These are phyloP conservation scores for Trochalopteron elliotii DNA, from an alignment of 2,113 vertebrate genomes.

Conservation along the genomic window DNA sequence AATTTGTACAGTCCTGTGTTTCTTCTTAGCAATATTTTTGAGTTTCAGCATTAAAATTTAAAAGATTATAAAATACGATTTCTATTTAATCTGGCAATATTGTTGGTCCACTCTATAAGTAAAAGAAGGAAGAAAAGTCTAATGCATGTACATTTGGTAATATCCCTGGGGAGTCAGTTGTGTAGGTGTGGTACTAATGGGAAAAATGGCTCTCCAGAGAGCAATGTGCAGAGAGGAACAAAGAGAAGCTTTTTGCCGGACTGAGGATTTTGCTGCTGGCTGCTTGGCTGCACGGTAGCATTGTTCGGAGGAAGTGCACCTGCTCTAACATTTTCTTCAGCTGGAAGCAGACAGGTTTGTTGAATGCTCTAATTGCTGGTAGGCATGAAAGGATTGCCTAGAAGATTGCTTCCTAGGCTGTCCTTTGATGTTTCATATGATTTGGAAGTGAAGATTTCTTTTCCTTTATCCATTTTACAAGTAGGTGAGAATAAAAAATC, in stretches of 20 bases:
- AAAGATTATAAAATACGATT: not conserved
- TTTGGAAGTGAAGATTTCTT: conserved; percentile 25
- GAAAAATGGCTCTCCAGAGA: not conserved
- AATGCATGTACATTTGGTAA: not conserved
- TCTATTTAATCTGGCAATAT: not conserved
- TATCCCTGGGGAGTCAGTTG: not conserved
- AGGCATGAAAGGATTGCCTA: conserved; percentile 58
- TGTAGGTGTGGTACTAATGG: not conserved
- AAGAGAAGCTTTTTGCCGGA: not conserved
- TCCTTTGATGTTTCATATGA: conserved; percentile 28
- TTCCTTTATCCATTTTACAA: conserved; percentile 44
- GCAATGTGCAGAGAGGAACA: not conserved
- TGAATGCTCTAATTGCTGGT: conserved; percentile 50
- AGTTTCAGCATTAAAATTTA: not conserved
- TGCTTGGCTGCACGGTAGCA: not conserved
- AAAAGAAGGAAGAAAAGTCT: not conserved
- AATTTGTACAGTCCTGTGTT: not conserved
- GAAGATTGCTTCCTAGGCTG: conserved; percentile 52
- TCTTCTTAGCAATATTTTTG: not conserved
- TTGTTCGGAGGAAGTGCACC: not conserved
- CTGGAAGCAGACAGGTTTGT: conserved; percentile 10
- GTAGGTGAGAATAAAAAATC: conserved; percentile 52
- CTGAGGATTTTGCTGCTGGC: not conserved
- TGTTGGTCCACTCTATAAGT: not conserved
- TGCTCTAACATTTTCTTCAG: not conserved